phyloP scores from a whole-genome alignment of 2,113 vertebrate species.

The Sigmodon hispidus region DNA sequence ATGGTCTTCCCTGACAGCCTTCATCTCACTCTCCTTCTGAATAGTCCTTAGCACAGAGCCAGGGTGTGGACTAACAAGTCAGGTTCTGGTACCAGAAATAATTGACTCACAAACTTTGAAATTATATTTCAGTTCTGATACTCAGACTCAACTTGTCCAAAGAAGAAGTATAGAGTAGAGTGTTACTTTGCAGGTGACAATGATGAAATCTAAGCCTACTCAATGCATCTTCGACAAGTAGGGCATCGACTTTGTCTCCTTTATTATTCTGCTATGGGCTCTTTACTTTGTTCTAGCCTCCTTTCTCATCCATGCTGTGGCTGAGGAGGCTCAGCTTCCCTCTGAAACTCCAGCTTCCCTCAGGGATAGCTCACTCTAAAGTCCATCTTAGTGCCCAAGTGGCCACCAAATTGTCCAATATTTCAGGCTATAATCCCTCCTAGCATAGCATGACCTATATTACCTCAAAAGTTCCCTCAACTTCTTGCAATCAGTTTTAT shows the following conservation, averaged over 20 bases:
- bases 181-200: background rate
- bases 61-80: background rate
- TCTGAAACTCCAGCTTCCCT: background rate
- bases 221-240: background rate
- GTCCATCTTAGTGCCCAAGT: background rate
- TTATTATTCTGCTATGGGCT: too few species aligned
- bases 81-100: background rate
- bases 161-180: too few species aligned
- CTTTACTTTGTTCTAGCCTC: background rate
- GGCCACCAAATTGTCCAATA: background rate
- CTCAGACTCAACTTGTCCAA: background rate
- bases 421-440: too few species aligned
- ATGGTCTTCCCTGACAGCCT: too few species aligned
- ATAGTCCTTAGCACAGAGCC: too few species aligned
- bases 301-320: too few species aligned
- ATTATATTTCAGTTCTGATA: background rate
- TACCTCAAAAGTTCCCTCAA: too few species aligned
- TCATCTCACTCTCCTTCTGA: accelerated
- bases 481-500: background rate
- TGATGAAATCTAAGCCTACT: background rate
- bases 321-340: background rate
- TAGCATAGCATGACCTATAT: background rate
- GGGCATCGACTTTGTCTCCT: background rate
- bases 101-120: background rate
- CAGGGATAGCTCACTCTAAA: background rate